Conservation (phyloP, 2,888 invertebrate species). For the Cantharis rustica region DNA sequence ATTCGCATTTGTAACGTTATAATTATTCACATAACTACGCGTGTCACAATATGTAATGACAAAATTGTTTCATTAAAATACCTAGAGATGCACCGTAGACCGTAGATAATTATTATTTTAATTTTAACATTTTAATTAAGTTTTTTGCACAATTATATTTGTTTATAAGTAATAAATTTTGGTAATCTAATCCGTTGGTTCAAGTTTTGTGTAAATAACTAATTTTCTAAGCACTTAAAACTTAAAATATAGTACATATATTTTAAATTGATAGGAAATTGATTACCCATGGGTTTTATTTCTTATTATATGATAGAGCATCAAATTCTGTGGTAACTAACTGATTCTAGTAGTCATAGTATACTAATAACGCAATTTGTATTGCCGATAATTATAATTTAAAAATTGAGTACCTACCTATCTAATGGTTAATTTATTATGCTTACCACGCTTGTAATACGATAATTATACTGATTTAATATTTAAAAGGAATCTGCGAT, state of each 20-base stretch:
- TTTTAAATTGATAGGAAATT: neutral
- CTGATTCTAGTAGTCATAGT: neutral
- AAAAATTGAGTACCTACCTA: neutral
- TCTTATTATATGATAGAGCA: neutral
- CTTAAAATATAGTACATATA: neutral
- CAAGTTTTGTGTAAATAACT: neutral
- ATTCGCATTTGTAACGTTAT: too few relatives aligned
- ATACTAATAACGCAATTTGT: neutral
- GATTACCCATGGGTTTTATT: neutral
- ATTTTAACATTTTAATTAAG: neutral
- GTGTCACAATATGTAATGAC: too few relatives aligned
- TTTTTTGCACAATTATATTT: neutral
- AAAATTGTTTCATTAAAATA: too few relatives aligned
- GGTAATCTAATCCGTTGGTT: neutral
- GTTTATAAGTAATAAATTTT: neutral
- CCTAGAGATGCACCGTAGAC: too few relatives aligned
- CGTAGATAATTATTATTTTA: too few relatives aligned
- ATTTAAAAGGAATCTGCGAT: neutral
- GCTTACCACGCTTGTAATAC: neutral
- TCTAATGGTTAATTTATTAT: neutral
- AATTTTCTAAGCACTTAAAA: neutral
- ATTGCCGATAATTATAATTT: neutral
- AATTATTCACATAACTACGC: too few relatives aligned
- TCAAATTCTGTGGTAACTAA: neutral
- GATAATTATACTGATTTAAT: neutral